Base-by-base conservation (phyloP, 2,888 invertebrate genomes). In the Mimumesa dahlbomi region DNA sequence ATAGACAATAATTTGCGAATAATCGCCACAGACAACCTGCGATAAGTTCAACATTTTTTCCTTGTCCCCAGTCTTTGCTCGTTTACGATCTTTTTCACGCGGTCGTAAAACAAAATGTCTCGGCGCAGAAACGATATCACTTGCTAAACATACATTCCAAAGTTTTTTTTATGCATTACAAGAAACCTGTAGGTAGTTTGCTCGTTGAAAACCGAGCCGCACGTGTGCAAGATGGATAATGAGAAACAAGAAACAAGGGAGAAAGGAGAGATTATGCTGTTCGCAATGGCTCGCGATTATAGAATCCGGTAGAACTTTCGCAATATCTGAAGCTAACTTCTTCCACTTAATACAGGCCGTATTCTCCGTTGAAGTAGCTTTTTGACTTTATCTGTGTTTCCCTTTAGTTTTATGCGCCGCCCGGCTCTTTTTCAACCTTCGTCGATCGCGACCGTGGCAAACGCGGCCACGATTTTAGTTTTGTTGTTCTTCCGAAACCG, bases 301-400 rank as follows among this genome's bases (percentile, higher is more conserved):
- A 59, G 50, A 61, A 63, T 46, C 54, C 57, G 36, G 43, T n/a
- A 38, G 21, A 73, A 73, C 73, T 73, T 73, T 73, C 25, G 73
- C 69, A 73, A 73, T 73, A 73, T 73, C 73, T 69, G 59, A 45
- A 43, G 38, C 43, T 16, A 61, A 66, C 62, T 67, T 62, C 16
- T 31, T 36, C 36, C 53, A 61, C 42, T 69, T 69, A 65, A 69
- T 69, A 50, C 57, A 57, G 62, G 46, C 52, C 38, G 66, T 31
- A 52, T 62, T 62, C 54, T 36, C 34, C 19, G 18, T 52, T 50
- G 40, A 50, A 62, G 52, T 43, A 52, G 56, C 42, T 67, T 67
- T 66, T 67, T 61, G 50, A 62, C 53, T 57, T 57, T 54, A 40
- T n/a, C 14, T 7, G 1, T 11, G 40, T 14, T 18, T 50, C 22